Base-by-base conservation (phyloP, 1,140 invertebrate genomes). In the Lordiphosa stackelbergi region DNA sequence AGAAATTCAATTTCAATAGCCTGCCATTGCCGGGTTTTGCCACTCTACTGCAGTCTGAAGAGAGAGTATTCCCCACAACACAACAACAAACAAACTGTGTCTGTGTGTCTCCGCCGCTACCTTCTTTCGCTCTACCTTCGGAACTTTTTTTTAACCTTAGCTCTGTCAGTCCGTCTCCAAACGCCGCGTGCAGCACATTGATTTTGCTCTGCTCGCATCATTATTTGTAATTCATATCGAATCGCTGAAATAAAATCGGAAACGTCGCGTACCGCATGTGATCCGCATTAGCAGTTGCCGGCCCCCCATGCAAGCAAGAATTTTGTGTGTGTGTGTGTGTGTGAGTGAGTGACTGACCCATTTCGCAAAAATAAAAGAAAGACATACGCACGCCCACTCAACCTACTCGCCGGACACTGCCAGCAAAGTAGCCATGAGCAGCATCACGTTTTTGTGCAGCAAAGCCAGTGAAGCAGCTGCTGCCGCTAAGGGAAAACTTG, bases 401-500 rank as follows among this genome's bases (percentile, higher is more conserved):
- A 16, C 5, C 5, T 6, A 24, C 22, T 5, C 22, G 5, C 0
- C 22, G 22, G 4, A 24, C 22, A 24, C 22, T 37, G 37, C 16
- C 46, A 28, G 11, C 36, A 5, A 16, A 19, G 2, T 46, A 11
- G 43, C 24, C 43, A 81, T 81, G 77, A 81, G 72, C 77, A 81
- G 77, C 64, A 83, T 81, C 72, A 81, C 77, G 77, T 83, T 81
- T 81, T 81, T 83, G 55, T 81, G 77, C 77, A 83, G 77, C 60
- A 81, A 81, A 57, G 38, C 64, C 37, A 69, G 38, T 48, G 61
- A 59, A 45, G 79, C 69, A 38, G 69, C 55, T 28, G 77, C 68
- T 38, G 57, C 34, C 31, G 36, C 54, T 35, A 81, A 72, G 40
- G 72, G 56, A 49, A 74, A 57, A 42, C 22, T 63, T 74, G 57